phyloP scores from a whole-genome alignment of 2,888 invertebrate genomes.

The Rhamnusium bicolor region DNA sequence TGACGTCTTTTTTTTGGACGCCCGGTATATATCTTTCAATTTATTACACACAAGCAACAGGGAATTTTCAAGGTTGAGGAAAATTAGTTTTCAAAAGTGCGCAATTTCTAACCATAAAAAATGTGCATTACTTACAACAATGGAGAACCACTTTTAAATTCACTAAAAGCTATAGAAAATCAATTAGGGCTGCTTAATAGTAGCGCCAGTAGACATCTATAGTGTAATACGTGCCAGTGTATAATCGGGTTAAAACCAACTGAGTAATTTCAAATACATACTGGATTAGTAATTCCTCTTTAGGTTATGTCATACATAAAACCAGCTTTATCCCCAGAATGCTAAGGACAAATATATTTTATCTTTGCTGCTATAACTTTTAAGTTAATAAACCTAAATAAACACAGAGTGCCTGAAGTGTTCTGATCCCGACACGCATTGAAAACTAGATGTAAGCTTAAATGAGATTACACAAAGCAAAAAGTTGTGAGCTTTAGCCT shows the following conservation, averaged over 20 bases:
- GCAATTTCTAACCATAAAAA: too few species aligned
- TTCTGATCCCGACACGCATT: background rate
- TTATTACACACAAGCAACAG: too few species aligned
- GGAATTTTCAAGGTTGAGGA: too few species aligned
- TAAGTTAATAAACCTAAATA: background rate
- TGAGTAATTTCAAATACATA: background rate
- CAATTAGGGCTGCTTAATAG: background rate
- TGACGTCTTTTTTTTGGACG: too few species aligned
- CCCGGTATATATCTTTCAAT: too few species aligned
- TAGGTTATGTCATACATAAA: background rate
- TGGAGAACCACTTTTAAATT: background rate
- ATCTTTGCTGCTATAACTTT: background rate
- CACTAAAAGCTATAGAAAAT: background rate
- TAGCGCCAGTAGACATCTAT: background rate
- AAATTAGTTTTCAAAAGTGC: too few species aligned
- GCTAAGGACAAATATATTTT: background rate
- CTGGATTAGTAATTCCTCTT: background rate
- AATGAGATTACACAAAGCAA: background rate
- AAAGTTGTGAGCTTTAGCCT: background rate
- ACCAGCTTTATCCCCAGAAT: background rate
- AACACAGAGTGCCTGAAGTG: background rate
- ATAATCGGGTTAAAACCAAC: background rate
- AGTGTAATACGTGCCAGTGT: background rate
- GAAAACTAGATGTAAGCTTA: background rate
- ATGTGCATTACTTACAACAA: background rate